Conservation (phyloP, 2,888 invertebrate species). For the Emesis russula region DNA sequence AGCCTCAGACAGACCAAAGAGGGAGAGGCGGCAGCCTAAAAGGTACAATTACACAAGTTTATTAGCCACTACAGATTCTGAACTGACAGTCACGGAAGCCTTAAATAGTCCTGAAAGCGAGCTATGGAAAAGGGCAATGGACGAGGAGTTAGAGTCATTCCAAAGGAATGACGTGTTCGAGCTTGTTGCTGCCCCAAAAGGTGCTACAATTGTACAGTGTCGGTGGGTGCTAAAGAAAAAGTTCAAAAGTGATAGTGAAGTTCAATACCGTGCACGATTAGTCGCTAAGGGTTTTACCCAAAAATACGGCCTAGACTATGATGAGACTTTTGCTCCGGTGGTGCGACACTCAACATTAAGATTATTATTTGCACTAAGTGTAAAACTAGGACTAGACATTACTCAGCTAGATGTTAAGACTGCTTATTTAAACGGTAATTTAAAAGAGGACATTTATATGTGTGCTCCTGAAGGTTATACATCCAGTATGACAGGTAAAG, state of each 20-base stretch:
- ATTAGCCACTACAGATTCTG: background rate
- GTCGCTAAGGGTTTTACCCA: conserved; percentile 59
- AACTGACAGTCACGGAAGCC: background rate
- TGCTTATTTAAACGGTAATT: conserved; percentile 39
- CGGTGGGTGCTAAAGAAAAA: conserved; percentile 39
- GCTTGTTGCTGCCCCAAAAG: conserved; percentile 39
- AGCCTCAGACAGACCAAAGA: background rate
- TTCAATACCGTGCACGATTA: conserved; percentile 54
- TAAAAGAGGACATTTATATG: conserved; percentile 42
- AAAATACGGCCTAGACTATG: conserved; percentile 40
- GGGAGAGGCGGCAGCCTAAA: background rate
- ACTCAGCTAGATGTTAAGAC: conserved; percentile 35
- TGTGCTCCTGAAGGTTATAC: conserved; percentile 35
- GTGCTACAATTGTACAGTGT: conserved; percentile 49
- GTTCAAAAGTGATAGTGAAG: conserved; percentile 42
- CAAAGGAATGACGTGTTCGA: conserved; percentile 43
- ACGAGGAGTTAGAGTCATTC: conserved; percentile 42
- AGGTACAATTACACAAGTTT: background rate
- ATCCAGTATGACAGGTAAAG: conserved; percentile 10
- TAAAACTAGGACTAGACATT: conserved; percentile 24
- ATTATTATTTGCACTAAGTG: conserved; percentile 10
- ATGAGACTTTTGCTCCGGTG: conserved; percentile 41
- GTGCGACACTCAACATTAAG: conserved; percentile 40
- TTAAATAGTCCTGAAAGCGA: background rate
- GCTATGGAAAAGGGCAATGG: conserved; percentile 39